Conservation (phyloP, 23 tunicate species). For the Trididemnum nubilum region DNA sequence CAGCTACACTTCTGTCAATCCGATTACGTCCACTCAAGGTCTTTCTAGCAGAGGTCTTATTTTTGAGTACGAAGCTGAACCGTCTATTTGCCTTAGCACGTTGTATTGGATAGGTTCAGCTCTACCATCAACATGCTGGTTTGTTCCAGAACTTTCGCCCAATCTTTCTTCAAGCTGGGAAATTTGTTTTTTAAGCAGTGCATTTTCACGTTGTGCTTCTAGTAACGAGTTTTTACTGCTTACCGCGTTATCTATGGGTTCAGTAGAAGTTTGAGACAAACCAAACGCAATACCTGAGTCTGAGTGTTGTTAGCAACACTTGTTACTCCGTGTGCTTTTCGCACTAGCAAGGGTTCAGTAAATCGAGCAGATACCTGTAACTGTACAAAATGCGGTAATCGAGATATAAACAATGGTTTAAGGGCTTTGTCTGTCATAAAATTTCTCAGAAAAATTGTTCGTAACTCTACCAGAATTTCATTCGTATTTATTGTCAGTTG, state of each 20-base stretch:
- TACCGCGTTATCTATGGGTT: background rate
- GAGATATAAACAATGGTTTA: too few species aligned
- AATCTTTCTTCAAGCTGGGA: background rate
- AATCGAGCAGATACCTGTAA: too few species aligned
- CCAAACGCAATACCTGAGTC: too few species aligned
- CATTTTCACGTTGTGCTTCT: constrained; percentile 1
- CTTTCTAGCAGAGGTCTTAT: background rate
- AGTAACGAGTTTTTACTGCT: background rate
- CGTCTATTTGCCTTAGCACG: background rate
- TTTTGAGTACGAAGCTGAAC: background rate
- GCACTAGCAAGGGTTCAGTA: too few species aligned
- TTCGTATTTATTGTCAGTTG: too few species aligned
- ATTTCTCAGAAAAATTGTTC: too few species aligned
- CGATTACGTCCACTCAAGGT: background rate
- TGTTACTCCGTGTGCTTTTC: too few species aligned
- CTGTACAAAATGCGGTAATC: too few species aligned
- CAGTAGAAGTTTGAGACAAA: background rate
- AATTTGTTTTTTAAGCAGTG: background rate
- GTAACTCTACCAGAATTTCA: too few species aligned
- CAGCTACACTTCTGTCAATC: background rate
- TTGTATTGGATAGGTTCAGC: background rate
- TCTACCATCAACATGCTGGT: background rate
- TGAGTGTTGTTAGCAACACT: too few species aligned
- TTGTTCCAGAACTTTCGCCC: background rate
- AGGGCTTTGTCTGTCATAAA: too few species aligned